These are phyloP conservation scores for Lindbergichthys nudifrons DNA, from an alignment of 2,797 vertebrate species.

Conservation along the genomic window DNA sequence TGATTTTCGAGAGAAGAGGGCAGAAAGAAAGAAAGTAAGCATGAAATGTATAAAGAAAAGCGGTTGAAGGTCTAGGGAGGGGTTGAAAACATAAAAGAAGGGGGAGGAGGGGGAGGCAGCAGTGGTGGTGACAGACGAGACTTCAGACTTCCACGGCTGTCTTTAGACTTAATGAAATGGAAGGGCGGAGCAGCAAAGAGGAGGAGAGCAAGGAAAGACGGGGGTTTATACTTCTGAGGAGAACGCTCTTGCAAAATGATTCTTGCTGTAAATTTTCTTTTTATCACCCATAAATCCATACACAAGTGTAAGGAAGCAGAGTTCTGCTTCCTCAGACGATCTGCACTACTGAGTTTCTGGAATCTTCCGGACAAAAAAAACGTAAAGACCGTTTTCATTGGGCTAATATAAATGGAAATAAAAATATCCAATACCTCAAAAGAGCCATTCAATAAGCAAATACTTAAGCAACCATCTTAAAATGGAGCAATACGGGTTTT, in stretches of 20 bases:
- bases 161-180: constrained; percentile 83
- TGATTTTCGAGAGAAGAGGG: constrained; percentile 56
- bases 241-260: constrained; percentile 76
- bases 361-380: constrained; percentile 56
- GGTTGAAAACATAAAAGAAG: constrained; percentile 70
- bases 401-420: constrained; percentile 69
- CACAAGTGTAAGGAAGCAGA: constrained; percentile 45
- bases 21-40: constrained; percentile 61
- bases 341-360: constrained; percentile 50
- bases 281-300: constrained; percentile 79
- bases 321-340: constrained; percentile 53
- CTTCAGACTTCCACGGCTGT: constrained; percentile 65
- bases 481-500: constrained; percentile 49
- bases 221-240: constrained; percentile 69
- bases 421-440: constrained; percentile 71
- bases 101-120: constrained; percentile 34
- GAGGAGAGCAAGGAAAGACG: constrained; percentile 53
- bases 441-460: constrained; percentile 68
- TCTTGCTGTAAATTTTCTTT: constrained; percentile 83
- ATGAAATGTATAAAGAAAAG: constrained; percentile 73
- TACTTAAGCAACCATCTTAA: constrained; percentile 56
- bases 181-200: constrained; percentile 73
- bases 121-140: constrained; percentile 57
- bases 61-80: constrained; percentile 70
- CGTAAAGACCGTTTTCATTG: constrained; percentile 63